Percentiles rank a stretch among this genome's conserved stretches.
Conservation (phyloP, 2,797 vertebrate species). For the Hydrocynus forskahlii region DNA sequence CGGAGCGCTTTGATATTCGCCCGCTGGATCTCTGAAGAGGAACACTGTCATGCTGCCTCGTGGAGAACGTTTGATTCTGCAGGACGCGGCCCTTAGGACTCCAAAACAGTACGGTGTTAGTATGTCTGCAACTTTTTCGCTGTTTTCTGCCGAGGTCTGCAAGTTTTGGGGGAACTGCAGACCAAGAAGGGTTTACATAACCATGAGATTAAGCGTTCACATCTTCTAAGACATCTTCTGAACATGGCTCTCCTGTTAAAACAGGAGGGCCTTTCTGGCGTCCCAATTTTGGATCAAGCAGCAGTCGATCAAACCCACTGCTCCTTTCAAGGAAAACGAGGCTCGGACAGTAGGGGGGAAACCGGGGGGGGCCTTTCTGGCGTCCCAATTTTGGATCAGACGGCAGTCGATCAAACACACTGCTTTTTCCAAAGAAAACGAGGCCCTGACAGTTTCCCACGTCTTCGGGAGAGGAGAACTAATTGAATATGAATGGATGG, state of each 20-base stretch:
- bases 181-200: neutral
- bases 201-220: no score
- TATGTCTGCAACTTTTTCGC: neutral
- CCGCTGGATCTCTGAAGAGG: neutral
- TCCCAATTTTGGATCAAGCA: neutral
- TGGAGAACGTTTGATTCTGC: conserved; percentile 12
- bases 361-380: neutral
- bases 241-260: neutral
- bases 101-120: neutral
- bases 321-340: neutral
- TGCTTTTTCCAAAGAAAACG: neutral
- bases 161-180: neutral
- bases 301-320: neutral
- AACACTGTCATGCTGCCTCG: conserved; percentile 1
- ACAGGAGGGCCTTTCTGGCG: neutral
- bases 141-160: neutral
- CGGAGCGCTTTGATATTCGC: conserved; percentile 10
- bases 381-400: neutral
- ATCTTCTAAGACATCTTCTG: neutral
- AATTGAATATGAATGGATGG: conserved; percentile 22
- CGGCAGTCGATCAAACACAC: neutral
- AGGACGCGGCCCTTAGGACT: neutral
- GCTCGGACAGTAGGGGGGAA: neutral
- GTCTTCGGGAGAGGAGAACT: conserved; percentile 3
- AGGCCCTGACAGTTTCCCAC: neutral